A percentile compares a stretch with the other conserved stretches of the same genome.
Evolutionary conservation across 35 echinoderm and acorn worm genomes (phyloP).

Genomic region (Ptychodera flava): DNA sequence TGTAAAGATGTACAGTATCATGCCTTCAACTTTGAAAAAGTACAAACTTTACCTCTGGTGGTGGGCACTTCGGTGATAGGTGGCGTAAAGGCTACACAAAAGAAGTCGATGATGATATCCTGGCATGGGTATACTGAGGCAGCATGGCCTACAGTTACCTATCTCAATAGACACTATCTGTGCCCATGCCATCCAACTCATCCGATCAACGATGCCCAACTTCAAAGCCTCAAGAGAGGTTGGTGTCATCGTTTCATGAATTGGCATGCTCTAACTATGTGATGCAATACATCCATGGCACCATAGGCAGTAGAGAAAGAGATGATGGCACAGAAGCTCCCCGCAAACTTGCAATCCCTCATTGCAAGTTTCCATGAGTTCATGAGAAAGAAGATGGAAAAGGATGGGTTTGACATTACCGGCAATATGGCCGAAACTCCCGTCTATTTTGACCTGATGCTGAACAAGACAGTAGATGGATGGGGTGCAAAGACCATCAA

Average conservation of each 20-base stretch:
- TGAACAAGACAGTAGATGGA: neutral
- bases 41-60: no score
- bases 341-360: neutral
- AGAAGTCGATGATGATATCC: no score
- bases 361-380: neutral
- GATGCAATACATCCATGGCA: neutral
- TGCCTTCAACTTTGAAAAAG: no score
- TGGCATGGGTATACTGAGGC: no score
- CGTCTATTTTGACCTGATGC: neutral
- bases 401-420: neutral
- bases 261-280: neutral
- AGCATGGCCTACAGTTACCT: no score
- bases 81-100: no score
- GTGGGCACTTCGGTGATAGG: no score
- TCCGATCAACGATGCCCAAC: no score
- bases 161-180: no score
- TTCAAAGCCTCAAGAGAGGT: neutral
- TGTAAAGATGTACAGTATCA: no score
- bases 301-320: no score
- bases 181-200: no score
- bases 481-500: neutral
- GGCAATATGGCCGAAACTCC: slow-evolving; percentile 14
- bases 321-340: slow-evolving; percentile 13
- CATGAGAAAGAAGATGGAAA: neutral
- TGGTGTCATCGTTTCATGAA: neutral